A percentile compares a stretch with the other conserved stretches of the same genome.
phyloP scores from a whole-genome alignment of 92 coral and sea anemone species.

The Parazoanthus darwini region DNA sequence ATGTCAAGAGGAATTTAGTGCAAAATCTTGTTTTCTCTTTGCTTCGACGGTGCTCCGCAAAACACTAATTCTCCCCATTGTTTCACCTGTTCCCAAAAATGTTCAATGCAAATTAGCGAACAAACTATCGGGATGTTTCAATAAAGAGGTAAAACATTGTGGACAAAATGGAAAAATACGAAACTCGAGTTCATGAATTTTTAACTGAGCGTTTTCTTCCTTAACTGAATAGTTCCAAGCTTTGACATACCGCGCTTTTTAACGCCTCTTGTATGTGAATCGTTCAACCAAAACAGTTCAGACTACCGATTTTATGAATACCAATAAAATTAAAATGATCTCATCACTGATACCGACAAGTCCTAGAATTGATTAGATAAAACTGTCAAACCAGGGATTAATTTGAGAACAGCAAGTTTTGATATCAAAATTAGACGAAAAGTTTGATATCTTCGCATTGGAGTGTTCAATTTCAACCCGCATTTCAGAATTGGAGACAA shows the following conservation, averaged over 20 bases:
- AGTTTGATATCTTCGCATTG: background rate
- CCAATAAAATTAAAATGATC: slow-evolving; percentile 51
- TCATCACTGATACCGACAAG: slow-evolving; percentile 52
- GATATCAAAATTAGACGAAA: slow-evolving; percentile 33
- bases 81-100: slow-evolving; percentile 15
- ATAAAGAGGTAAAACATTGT: background rate
- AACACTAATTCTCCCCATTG: background rate
- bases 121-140: background rate
- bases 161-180: background rate
- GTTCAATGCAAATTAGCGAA: background rate
- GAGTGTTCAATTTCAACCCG: background rate
- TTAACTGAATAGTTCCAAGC: background rate
- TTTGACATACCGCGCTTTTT: background rate
- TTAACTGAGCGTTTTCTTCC: background rate
- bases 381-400: slow-evolving; percentile 48
- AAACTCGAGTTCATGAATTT: background rate
- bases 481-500: background rate
- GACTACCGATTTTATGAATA: slow-evolving; percentile 43
- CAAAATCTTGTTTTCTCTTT: background rate
- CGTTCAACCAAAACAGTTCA: background rate
- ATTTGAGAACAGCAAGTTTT: slow-evolving; percentile 30
- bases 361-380: slow-evolving; percentile 52
- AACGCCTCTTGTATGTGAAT: background rate
- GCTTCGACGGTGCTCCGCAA: background rate
- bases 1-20: slow-evolving; percentile 32